Percentiles rank a stretch among this genome's conserved stretches.
phyloP scores from a whole-genome alignment of 1,140 invertebrate genomes.

The Cyrtorhinus lividipennis region DNA sequence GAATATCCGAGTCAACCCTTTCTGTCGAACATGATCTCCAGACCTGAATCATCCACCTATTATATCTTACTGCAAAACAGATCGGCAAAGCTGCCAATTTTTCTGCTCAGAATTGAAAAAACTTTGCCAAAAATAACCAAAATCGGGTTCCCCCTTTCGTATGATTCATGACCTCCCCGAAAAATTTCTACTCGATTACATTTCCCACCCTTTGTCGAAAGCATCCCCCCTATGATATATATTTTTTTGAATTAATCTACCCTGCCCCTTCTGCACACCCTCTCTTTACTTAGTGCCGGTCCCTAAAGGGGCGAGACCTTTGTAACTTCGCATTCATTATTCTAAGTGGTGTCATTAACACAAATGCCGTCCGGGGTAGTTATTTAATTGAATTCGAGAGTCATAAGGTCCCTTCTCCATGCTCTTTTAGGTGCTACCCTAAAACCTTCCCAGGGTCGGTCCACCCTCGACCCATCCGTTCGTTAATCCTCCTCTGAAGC shows the following conservation, averaged over 20 bases:
- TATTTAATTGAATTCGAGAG: conserved; percentile 7
- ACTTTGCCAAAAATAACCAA: no score
- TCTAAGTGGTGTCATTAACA: conserved; percentile 9
- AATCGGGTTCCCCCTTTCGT: background rate
- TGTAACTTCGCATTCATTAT: conserved; percentile 3
- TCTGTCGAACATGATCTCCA: no score
- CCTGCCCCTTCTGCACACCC: background rate
- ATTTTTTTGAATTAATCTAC: conserved; percentile 1
- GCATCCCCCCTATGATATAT: background rate
- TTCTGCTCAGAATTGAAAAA: no score
- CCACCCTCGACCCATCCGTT: no score
- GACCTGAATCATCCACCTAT: no score
- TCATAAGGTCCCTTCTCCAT: background rate
- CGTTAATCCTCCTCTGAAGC: no score
- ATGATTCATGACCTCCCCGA: background rate
- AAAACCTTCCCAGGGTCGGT: no score
- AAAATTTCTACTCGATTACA: conserved; percentile 10
- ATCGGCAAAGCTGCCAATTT: no score
- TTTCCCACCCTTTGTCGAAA: conserved; percentile 1
- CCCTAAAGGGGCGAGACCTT: background rate
- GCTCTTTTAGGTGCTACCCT: background rate
- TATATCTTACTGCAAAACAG: no score
- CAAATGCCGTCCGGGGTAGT: background rate
- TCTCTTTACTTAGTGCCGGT: background rate
- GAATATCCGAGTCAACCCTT: no score